These are phyloP conservation scores for Bucco capensis DNA, from an alignment of 2,113 vertebrate species.

Conservation along the genomic window DNA sequence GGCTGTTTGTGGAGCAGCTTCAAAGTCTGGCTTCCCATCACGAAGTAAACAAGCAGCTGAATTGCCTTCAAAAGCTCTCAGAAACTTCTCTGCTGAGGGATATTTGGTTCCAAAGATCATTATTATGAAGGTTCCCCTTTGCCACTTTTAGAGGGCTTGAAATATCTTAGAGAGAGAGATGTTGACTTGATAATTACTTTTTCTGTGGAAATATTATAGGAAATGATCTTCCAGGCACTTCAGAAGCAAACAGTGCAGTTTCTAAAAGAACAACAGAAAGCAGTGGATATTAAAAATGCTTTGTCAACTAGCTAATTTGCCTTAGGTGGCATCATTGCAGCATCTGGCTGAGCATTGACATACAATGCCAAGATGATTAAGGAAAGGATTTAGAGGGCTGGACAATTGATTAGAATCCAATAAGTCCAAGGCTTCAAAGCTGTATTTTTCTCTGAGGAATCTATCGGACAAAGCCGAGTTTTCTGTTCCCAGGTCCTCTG, in stretches of 20 bases:
- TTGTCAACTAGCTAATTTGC: conserved; percentile 6
- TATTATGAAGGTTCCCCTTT: background rate
- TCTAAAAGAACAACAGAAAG: conserved; percentile 21
- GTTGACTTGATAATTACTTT: background rate
- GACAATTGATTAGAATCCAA: conserved; percentile 2
- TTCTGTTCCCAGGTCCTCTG: background rate
- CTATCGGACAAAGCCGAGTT: background rate
- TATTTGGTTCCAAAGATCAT: background rate
- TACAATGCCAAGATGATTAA: background rate
- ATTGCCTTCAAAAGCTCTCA: background rate
- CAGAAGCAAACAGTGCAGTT: background rate
- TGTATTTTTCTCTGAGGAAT: background rate
- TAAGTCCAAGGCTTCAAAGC: background rate
- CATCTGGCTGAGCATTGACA: conserved; percentile 22
- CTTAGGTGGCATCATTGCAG: conserved; percentile 30
- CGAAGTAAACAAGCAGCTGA: background rate
- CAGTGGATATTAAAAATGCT: background rate
- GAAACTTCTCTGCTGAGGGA: background rate
- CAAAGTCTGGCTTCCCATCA: background rate
- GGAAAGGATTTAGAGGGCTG: background rate
- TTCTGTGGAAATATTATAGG: background rate
- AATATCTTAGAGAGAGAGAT: background rate
- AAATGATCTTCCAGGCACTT: conserved; percentile 23
- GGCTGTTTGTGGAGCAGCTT: background rate
- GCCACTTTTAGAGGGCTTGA: background rate